Evolutionary conservation across 1,140 invertebrate genomes (phyloP).

Genomic region (Saxidomus purpurata): DNA sequence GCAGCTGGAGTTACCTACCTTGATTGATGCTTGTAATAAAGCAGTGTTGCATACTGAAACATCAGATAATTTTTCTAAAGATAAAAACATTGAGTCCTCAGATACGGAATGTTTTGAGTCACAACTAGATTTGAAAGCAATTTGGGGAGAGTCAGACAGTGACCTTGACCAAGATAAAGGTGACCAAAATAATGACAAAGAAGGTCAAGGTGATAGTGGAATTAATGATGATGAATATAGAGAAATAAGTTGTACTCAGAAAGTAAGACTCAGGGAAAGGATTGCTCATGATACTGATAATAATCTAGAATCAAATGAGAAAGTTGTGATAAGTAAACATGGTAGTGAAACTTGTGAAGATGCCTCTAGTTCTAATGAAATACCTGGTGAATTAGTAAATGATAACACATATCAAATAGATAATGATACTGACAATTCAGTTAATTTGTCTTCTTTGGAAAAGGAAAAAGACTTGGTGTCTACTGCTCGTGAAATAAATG

Average conservation of each 20-base stretch:
- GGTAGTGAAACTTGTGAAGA: too few relatives aligned
- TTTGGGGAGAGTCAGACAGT: constrained; percentile 61
- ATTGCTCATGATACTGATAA: not conserved
- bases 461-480: too few relatives aligned
- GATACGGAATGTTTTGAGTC: not conserved
- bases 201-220: not conserved
- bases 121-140: constrained; percentile 47
- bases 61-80: not conserved
- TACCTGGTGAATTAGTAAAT: too few relatives aligned
- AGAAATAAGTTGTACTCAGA: constrained; percentile 55
- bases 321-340: too few relatives aligned
- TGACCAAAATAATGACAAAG: constrained; percentile 13
- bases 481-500: too few relatives aligned
- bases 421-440: too few relatives aligned
- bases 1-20: not conserved
- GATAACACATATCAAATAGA: too few relatives aligned
- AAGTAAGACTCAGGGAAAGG: not conserved
- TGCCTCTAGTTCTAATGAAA: too few relatives aligned
- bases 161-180: constrained; percentile 25
- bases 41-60: not conserved
- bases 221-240: constrained; percentile 52
- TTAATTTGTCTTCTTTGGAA: too few relatives aligned
- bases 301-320: not conserved
- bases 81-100: not conserved
- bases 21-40: constrained; percentile 34